Base-by-base conservation (phyloP, 2,888 invertebrate species). In the Cynaeus angustus region DNA sequence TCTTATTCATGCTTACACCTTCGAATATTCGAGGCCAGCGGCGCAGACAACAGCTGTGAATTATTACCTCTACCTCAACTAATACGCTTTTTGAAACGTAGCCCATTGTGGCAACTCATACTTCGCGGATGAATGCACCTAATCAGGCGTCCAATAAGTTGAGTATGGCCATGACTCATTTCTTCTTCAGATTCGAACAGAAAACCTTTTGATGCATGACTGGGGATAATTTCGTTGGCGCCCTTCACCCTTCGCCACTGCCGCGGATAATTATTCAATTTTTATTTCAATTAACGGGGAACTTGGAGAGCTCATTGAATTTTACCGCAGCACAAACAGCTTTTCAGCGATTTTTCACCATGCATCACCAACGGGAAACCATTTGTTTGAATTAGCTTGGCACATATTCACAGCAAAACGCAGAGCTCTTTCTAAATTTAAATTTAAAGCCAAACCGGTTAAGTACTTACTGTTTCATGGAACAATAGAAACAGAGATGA, bases 51-150 rank as follows among this genome's bases (percentile, higher is more conserved):
- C 77, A 78, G 77, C 77, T 76, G 77, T 70, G 67, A 71, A 70
- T 72, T 72, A 73, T 74, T 74, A 74, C 74, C 75, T 72, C 61
- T 26, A 64, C 64, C 64, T 64, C 64, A 53, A 64, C 64, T 64
- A 64, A 64, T 64, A 64, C 21, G 52, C 64, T 64, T 64, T 64
- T 64, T 64, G 64, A 64, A 61, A 64, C 64, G 64, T 43, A 30
- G 55, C 52, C 70, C 74, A 71, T 74, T 75, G 74, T 73, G 72
- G 73, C 72, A 68, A 72, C 76, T 74, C 75, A 75, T 75, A 76
- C 75, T 79, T 78, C 73, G 74, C 77, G 78, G 77, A 75, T 78
- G 77, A 79, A 77, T 77, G 79, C 77, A 73, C 72, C 76, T 77
- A 78, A 79, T 79, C 79, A 78, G 74, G 73, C 73, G 71, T 62